Evolutionary conservation across 2,888 invertebrate genomes (phyloP).

Genomic region (Trissoscelio sp.): DNA sequence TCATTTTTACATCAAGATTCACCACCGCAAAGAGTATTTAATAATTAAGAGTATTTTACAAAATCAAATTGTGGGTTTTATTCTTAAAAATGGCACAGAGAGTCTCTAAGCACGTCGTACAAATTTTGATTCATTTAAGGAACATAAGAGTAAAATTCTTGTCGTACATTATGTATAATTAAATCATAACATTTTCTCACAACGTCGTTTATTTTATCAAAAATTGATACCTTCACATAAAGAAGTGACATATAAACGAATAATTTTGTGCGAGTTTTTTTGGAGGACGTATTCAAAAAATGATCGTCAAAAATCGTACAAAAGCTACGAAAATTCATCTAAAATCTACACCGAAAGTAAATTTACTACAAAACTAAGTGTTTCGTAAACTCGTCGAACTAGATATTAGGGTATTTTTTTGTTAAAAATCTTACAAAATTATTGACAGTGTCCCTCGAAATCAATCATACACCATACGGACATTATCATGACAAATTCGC

Average conservation of each 20-base stretch:
- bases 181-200: conserved; percentile 17
- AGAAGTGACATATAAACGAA: conserved; percentile 29
- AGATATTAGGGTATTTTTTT: conserved; percentile 9
- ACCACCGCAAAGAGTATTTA: conserved; percentile 28
- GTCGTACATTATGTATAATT: conserved; percentile 11
- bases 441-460: conserved; percentile 19
- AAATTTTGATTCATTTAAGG: not conserved
- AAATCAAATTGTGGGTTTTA: not conserved
- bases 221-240: not conserved
- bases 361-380: conserved; percentile 37
- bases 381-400: conserved; percentile 13
- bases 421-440: conserved; percentile 35
- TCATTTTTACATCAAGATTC: conserved; percentile 31
- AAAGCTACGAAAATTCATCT: conserved; percentile 48
- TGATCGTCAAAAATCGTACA: conserved; percentile 49
- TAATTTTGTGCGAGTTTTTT: conserved; percentile 44
- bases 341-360: conserved; percentile 40
- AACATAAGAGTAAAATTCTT: not conserved
- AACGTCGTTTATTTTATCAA: conserved; percentile 2
- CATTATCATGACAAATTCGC: not conserved
- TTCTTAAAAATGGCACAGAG: conserved; percentile 36
- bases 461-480: conserved; percentile 2
- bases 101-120: conserved; percentile 6
- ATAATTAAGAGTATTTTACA: conserved; percentile 34
- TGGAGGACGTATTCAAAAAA: conserved; percentile 56